Conservation (phyloP, 2,113 vertebrate species). For the Grallaria varia region DNA sequence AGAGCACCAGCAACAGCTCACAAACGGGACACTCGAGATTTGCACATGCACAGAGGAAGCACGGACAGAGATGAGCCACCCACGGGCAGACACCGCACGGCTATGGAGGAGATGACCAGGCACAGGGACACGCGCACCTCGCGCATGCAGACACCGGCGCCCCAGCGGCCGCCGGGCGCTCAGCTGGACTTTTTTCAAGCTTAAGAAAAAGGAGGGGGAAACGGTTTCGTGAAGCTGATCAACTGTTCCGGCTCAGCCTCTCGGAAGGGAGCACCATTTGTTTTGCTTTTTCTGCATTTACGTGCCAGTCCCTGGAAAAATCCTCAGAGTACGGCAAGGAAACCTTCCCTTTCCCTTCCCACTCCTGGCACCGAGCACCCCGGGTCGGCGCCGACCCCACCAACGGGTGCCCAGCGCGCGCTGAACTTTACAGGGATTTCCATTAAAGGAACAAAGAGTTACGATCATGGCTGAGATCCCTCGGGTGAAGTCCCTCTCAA, state of each 20-base stretch:
- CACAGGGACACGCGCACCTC: conserved; percentile 65
- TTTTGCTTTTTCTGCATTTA: neutral
- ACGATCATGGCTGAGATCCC: conserved; percentile 57
- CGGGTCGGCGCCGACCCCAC: neutral
- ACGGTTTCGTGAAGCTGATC: neutral
- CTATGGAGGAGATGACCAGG: conserved; percentile 62
- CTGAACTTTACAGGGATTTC: conserved; percentile 55
- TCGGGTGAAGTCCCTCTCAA: conserved; percentile 40
- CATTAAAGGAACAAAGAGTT: conserved; percentile 39
- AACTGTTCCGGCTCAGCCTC: conserved; percentile 51
- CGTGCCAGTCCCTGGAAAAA: conserved; percentile 43
- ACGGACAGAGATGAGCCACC: conserved; percentile 70
- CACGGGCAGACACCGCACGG: conserved; percentile 50
- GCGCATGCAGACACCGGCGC: conserved; percentile 70
- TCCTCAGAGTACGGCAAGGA: conserved; percentile 12
- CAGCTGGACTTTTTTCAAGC: conserved; percentile 6
- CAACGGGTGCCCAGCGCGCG: neutral
- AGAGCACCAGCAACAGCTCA: conserved; percentile 68
- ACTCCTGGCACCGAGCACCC: conserved; percentile 21
- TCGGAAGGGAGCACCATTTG: conserved; percentile 36
- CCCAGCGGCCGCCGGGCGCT: neutral
- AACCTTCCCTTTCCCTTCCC: conserved; percentile 16
- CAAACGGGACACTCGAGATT: conserved; percentile 56
- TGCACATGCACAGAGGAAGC: conserved; percentile 78
- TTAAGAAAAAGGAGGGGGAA: conserved; percentile 8